Base-by-base conservation (phyloP, 1,140 invertebrate species). In the Drosophila rufa region DNA sequence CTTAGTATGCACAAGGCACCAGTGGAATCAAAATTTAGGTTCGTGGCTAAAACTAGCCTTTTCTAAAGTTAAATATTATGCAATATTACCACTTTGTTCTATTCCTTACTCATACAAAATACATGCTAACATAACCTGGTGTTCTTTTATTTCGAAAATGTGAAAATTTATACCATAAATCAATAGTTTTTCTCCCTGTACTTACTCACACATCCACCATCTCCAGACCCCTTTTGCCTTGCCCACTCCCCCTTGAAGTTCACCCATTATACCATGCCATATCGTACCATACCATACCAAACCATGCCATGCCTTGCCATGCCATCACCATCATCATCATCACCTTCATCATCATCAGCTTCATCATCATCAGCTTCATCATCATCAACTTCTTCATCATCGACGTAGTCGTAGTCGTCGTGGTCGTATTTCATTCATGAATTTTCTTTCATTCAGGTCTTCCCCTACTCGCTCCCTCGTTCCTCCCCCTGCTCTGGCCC, bases 341-440 rank as follows among this genome's bases (percentile, higher is more conserved):
- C 48, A 47, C 43, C 40, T 53, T 42, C 60, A 42, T 15, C 30
- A 22, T 40, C 45, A 36, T 50, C 36, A 38, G 0, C 36, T 22
- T 48, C 58, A 38, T 75, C 67, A 65, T 65, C 46, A 62, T 48
- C 61, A 57, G 27, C 55, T 3, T 60, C 56, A 30, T 73, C 73
- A 65, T 48, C 61, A 36, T 50, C 36, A 12, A 3, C 36, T 22
- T 48, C 58, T 30, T 75, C 67, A 65, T 65, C 73, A 65, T 48
- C 61, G 47, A 69, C 71, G 73, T 74, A 48, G 58, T 84, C 60
- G 60, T 78, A 75, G 64, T 71, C 66, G 66, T 67, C 82, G 70
- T 82, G 48, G 79, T 90, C 85, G 85, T 90, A 90, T 90, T 90
- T 90, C 83, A 91, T 91, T 87, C 87, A 91, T 87, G 80, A 87